These are phyloP conservation scores for Falco biarmicus DNA, from an alignment of 2,797 vertebrate genomes.

Conservation along the genomic window DNA sequence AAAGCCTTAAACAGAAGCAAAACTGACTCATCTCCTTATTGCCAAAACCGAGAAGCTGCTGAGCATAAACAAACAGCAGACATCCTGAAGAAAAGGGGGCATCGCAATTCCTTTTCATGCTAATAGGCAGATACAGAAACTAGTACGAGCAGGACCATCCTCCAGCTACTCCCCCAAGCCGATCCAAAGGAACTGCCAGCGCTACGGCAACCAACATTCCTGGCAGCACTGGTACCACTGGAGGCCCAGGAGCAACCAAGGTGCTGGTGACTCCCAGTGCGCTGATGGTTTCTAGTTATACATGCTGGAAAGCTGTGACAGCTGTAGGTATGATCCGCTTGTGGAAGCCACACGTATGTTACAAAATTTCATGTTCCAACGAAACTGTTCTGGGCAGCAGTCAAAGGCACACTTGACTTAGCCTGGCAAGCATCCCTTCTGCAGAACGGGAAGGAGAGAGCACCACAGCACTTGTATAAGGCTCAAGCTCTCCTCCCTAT, in stretches of 20 bases:
- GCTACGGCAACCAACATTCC: background rate
- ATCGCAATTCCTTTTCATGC: background rate
- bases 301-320: background rate
- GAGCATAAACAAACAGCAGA: slow-evolving; percentile 58
- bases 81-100: slow-evolving; percentile 25
- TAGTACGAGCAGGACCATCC: background rate
- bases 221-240: fast-evolving
- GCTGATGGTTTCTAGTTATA: background rate
- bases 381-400: background rate
- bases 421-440: background rate
- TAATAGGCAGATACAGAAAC: background rate
- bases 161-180: background rate
- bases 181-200: fast-evolving
- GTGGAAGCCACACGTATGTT: fast-evolving
- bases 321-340: background rate
- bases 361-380: too few relatives aligned
- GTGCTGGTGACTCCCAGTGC: background rate
- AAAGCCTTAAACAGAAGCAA: slow-evolving; percentile 52
- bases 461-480: background rate
- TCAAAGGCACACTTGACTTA: fast-evolving
- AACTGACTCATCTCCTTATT: slow-evolving; percentile 65
- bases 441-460: background rate
- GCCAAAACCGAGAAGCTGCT: background rate
- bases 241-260: background rate
- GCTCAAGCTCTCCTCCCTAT: background rate